Conservation (phyloP, 2,113 vertebrate species). For the Benitochromis conjunctus region DNA sequence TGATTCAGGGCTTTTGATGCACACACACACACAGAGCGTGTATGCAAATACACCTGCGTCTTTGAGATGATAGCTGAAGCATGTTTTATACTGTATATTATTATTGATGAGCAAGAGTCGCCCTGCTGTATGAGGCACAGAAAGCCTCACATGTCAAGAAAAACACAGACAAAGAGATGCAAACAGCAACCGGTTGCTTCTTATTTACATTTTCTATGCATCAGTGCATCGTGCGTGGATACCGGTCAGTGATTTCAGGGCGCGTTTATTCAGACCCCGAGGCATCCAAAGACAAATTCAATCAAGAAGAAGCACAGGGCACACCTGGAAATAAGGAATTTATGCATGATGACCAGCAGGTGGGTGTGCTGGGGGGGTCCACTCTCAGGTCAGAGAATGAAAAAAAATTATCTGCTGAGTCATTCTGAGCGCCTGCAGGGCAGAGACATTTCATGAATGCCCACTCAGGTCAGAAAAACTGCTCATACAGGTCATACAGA, state of each 20-base stretch:
- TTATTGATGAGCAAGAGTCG: neutral
- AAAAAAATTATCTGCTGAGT: neutral
- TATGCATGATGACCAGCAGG: neutral
- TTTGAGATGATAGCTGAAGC: neutral
- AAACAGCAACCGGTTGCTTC: neutral
- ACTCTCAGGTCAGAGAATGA: neutral
- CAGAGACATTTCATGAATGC: neutral
- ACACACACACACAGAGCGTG: neutral
- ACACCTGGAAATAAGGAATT: neutral
- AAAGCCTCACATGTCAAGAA: neutral
- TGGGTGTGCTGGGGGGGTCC: neutral
- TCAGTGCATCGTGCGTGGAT: neutral
- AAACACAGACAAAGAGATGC: neutral
- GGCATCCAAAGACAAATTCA: neutral
- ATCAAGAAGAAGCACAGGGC: neutral
- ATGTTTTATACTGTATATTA: neutral
- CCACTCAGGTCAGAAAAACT: neutral
- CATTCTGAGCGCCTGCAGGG: neutral
- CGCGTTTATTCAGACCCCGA: slow-evolving; percentile 3
- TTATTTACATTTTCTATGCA: neutral
- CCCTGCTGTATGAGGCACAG: neutral
- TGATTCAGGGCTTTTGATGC: neutral
- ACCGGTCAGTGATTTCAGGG: neutral
- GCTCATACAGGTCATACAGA: neutral
- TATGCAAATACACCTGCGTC: neutral